Base-by-base conservation (phyloP, 2,888 invertebrate species). In the Itoplectis maculator region DNA sequence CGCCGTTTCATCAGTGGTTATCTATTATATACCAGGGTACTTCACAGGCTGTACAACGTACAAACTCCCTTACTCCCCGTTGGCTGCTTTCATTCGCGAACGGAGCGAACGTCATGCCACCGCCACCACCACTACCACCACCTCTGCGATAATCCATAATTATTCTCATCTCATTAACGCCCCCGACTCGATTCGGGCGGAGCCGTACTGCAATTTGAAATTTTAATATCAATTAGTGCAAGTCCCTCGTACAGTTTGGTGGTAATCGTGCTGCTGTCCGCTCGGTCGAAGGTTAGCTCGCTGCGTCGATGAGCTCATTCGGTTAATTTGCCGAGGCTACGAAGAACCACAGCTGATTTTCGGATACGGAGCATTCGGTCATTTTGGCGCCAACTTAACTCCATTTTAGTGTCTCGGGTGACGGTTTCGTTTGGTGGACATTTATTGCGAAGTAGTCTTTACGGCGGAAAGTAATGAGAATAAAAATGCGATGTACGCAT, bases 141-240 rank as follows among this genome's bases (percentile, higher is more conserved):
- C 11, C 47, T 6, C 69, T 63, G 63, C 66, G 72, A 68, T 75
- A 66, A 59, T 75, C 76, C 66, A 49, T 63, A 69, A 82, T 79
- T 61, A 70, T 70, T 77, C 69, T 76, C 80, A 68, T 75, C 68
- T 78, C 78, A 75, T 75, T 76, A 63, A 23, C 45, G 54, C 45
- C 9, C 37, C 11, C 45, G 65, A 68, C 76, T 40, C 66, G 76
- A 76, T 76, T 68, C 45, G 56, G 76, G 76, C 68, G 56, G 37
- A 68, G 59, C 61, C 49, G 20, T 40, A 45, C 29, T 74, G 69
- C 77, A 86, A 87, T 86, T 86, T 86, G 65, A 84, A 80, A 85
- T 82, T 83, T 87, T 87, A 88, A 88, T 87, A 85, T 87, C 85
- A 84, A 84, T 88, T 87, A 87, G 56, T 47, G 29, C 77, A 61